phyloP scores from a whole-genome alignment of 2,888 invertebrate genomes.

The Mellilla xanthometata region DNA sequence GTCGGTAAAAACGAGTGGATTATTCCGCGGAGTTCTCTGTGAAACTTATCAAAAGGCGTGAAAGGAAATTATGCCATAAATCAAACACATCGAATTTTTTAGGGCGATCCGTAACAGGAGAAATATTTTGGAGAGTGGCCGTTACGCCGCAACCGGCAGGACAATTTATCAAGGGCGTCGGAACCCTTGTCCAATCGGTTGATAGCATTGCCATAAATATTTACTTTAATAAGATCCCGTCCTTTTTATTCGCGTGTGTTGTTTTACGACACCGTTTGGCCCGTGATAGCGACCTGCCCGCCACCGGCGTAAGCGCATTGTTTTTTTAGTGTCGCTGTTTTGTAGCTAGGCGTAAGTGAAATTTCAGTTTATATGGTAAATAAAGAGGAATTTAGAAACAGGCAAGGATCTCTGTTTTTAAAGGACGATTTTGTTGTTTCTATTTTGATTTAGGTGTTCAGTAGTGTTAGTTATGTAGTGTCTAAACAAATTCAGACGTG shows the following conservation, averaged over 20 bases:
- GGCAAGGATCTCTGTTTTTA: too few species aligned
- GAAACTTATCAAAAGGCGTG: slow-evolving; percentile 58
- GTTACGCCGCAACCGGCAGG: slow-evolving; percentile 67
- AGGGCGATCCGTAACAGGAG: slow-evolving; percentile 64
- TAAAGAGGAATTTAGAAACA: slow-evolving; percentile 11
- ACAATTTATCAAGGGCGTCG: slow-evolving; percentile 77
- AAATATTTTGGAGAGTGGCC: slow-evolving; percentile 69
- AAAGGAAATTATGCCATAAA: slow-evolving; percentile 70
- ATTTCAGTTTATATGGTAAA: slow-evolving; percentile 29
- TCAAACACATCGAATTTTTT: slow-evolving; percentile 65
- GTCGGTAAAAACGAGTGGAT: slow-evolving; percentile 38
- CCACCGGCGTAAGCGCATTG: slow-evolving; percentile 61
- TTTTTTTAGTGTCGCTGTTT: slow-evolving; percentile 59
- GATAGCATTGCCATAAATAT: slow-evolving; percentile 81
- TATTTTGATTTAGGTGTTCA: too few species aligned
- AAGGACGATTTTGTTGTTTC: too few species aligned
- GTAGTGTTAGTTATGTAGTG: too few species aligned
- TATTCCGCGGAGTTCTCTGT: slow-evolving; percentile 40
- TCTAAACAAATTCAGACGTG: too few species aligned
- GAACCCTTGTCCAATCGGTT: slow-evolving; percentile 79
- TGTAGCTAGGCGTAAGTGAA: slow-evolving; percentile 52
- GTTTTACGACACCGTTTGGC: slow-evolving; percentile 75
- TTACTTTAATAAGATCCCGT: slow-evolving; percentile 82
- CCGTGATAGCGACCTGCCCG: slow-evolving; percentile 59
- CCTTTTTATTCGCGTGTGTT: slow-evolving; percentile 73